These are phyloP conservation scores for Fratercula arctica DNA, from an alignment of 2,797 vertebrate species.

Conservation along the genomic window DNA sequence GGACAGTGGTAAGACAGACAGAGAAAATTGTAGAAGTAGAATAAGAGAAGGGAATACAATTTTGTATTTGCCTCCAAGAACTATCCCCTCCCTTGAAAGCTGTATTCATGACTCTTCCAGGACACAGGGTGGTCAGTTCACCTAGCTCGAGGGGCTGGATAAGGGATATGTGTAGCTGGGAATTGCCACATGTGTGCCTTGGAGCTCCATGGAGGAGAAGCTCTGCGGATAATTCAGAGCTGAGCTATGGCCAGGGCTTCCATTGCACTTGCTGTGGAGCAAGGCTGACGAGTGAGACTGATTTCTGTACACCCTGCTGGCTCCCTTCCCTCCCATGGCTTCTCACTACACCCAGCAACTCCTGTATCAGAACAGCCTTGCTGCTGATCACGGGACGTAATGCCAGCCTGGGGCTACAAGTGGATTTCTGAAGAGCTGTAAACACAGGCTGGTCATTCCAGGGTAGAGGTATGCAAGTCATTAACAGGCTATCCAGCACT, in stretches of 20 bases:
- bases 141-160: background rate
- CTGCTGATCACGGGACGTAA: background rate
- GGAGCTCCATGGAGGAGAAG: background rate
- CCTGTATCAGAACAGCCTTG: background rate
- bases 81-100: background rate
- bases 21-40: background rate
- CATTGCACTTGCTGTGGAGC: background rate
- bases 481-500: background rate
- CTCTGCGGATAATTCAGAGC: background rate
- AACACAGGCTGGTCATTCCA: background rate
- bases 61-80: background rate
- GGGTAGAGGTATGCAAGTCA: background rate
- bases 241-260: background rate
- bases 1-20: background rate
- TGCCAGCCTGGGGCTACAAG: background rate
- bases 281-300: background rate
- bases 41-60: background rate
- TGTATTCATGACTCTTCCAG: background rate
- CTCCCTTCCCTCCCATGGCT: background rate
- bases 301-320: background rate
- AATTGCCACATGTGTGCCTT: fast-evolving
- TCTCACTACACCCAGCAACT: background rate
- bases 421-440: background rate
- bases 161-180: background rate
- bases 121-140: background rate